These are phyloP conservation scores for Hippoglossus stenolepis DNA, from an alignment of 2,113 vertebrate species.

Conservation along the genomic window DNA sequence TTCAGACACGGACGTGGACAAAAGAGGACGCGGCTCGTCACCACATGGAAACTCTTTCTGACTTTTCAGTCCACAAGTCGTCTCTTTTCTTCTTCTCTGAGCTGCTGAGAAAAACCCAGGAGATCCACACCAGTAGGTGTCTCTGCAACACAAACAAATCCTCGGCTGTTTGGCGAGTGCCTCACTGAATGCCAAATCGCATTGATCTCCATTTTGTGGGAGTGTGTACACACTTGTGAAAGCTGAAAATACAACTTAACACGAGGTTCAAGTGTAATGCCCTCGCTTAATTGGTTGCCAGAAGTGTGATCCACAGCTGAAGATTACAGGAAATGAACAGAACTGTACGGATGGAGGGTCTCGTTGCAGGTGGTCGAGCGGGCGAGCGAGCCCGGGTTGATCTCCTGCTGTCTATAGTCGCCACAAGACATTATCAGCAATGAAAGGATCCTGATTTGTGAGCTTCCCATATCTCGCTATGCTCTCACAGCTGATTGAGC, in stretches of 20 bases:
- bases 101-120: background rate
- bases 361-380: constrained; percentile 2
- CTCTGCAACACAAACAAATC: constrained; percentile 68
- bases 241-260: constrained; percentile 53
- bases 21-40: background rate
- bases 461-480: constrained; percentile 34
- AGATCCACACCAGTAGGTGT: constrained; percentile 68
- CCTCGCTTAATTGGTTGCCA: constrained; percentile 50
- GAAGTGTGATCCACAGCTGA: constrained; percentile 41
- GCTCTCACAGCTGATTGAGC: constrained; percentile 43
- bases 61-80: background rate
- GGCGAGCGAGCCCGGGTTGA: constrained; percentile 13
- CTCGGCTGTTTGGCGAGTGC: background rate
- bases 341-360: background rate
- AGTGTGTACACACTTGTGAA: background rate
- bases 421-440: constrained; percentile 44
- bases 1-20: constrained; percentile 2
- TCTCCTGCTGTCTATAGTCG: constrained; percentile 34
- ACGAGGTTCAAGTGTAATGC: constrained; percentile 40
- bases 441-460: constrained; percentile 39
- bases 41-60: background rate
- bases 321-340: constrained; percentile 25
- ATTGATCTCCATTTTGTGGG: constrained; percentile 30
- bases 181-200: constrained; percentile 18
- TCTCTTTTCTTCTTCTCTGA: background rate